Evolutionary conservation across 2,113 vertebrate species (phyloP).

Genomic region (Caloenas nicobarica): DNA sequence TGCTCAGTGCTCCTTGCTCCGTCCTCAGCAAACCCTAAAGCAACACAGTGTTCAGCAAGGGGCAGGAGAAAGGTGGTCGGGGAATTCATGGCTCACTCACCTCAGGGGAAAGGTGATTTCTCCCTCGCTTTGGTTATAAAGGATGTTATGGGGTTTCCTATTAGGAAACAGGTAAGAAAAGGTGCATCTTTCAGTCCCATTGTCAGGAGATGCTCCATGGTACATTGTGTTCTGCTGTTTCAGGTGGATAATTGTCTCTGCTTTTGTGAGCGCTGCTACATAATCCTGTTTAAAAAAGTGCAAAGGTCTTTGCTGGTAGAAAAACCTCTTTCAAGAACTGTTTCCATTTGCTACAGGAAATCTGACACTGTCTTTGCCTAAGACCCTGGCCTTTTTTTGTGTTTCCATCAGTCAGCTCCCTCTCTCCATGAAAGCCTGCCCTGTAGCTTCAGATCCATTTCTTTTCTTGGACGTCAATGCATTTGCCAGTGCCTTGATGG

Average conservation of each 20-base stretch:
- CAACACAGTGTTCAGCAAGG: background rate
- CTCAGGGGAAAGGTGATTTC: background rate
- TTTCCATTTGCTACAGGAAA: background rate
- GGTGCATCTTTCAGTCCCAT: background rate
- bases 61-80: background rate
- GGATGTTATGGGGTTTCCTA: background rate
- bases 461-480: background rate
- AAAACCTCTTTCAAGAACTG: background rate
- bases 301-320: background rate
- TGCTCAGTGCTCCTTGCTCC: background rate
- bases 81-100: background rate
- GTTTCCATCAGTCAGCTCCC: background rate
- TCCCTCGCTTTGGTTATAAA: background rate
- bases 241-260: background rate
- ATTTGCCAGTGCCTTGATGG: background rate
- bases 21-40: background rate
- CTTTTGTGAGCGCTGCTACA: background rate
- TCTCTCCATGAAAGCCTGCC: background rate
- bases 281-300: background rate
- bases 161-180: background rate
- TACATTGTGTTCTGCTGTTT: background rate
- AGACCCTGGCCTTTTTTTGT: background rate
- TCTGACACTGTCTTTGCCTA: background rate
- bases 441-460: background rate
- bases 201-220: fast-evolving